phyloP scores from a whole-genome alignment of 2,797 vertebrate genomes.

The Dromococcyx pavoninus region DNA sequence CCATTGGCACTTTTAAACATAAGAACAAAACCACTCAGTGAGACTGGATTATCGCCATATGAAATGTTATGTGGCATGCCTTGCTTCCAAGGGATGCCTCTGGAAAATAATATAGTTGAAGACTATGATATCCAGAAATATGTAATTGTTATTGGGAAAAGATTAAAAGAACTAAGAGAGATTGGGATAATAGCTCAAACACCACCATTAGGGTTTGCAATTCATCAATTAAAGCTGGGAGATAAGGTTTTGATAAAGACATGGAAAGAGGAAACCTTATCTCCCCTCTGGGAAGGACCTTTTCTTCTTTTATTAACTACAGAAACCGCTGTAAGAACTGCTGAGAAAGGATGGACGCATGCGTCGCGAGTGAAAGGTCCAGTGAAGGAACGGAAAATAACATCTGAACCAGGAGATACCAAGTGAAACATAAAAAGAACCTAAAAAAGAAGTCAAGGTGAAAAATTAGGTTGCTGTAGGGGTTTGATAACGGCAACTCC shows the following conservation, averaged over 20 bases:
- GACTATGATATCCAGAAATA: background rate
- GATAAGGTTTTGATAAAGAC: background rate
- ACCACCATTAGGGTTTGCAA: background rate
- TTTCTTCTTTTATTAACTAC: background rate
- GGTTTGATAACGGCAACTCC: too few relatives aligned
- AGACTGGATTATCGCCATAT: background rate
- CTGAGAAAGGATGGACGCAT: too few relatives aligned
- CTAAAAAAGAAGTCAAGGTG: too few relatives aligned
- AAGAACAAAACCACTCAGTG: background rate
- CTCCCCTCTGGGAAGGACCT: background rate
- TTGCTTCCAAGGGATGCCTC: too few relatives aligned
- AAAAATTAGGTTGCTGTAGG: too few relatives aligned
- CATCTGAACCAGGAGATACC: too few relatives aligned
- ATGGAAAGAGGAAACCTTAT: background rate
- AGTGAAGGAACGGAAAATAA: background rate
- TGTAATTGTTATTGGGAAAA: background rate
- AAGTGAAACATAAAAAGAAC: too few relatives aligned
- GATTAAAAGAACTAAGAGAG: background rate
- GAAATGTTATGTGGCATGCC: background rate
- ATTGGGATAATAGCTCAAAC: too few relatives aligned
- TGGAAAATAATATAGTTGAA: background rate
- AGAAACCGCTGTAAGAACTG: too few relatives aligned
- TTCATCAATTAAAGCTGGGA: background rate
- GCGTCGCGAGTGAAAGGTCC: background rate
- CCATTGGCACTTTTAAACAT: background rate